Evolutionary conservation across 2,888 invertebrate species (phyloP).

Genomic region (Xylocampa areola): DNA sequence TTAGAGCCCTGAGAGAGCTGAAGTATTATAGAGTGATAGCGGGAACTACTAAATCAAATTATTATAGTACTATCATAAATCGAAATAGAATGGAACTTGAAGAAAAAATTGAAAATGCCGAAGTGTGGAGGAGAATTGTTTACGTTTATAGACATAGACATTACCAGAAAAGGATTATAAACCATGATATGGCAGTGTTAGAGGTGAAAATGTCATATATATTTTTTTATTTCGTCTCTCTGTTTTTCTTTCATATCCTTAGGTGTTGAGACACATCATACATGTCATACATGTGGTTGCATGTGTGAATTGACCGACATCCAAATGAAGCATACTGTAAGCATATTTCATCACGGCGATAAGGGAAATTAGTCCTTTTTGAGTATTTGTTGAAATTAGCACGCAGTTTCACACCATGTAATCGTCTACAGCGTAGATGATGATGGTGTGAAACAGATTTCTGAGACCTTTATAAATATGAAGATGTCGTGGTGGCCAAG

Average conservation of each 20-base stretch:
- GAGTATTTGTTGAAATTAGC: too few relatives aligned
- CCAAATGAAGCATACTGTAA: too few relatives aligned
- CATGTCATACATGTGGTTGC: too few relatives aligned
- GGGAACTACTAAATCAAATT: constrained; percentile 3
- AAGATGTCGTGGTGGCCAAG: too few relatives aligned
- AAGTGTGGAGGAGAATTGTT: constrained; percentile 22
- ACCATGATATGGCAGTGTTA: constrained; percentile 30
- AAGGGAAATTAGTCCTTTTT: too few relatives aligned
- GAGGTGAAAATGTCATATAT: constrained; percentile 7
- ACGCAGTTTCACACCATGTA: too few relatives aligned
- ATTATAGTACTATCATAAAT: neutral
- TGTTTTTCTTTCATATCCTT: neutral
- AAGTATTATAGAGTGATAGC: constrained; percentile 14
- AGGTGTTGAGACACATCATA: neutral
- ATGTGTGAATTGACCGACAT: too few relatives aligned
- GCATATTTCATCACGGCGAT: too few relatives aligned
- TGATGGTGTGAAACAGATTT: too few relatives aligned
- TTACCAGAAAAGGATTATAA: neutral
- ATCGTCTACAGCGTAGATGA: too few relatives aligned
- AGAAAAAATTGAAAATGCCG: neutral
- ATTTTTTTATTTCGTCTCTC: neutral
- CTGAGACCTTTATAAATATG: too few relatives aligned
- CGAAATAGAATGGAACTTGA: neutral
- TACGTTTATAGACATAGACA: constrained; percentile 8
- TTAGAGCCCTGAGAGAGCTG: neutral